Evolutionary conservation across 2,888 invertebrate genomes (phyloP).

Genomic region (Diadromus collaris): DNA sequence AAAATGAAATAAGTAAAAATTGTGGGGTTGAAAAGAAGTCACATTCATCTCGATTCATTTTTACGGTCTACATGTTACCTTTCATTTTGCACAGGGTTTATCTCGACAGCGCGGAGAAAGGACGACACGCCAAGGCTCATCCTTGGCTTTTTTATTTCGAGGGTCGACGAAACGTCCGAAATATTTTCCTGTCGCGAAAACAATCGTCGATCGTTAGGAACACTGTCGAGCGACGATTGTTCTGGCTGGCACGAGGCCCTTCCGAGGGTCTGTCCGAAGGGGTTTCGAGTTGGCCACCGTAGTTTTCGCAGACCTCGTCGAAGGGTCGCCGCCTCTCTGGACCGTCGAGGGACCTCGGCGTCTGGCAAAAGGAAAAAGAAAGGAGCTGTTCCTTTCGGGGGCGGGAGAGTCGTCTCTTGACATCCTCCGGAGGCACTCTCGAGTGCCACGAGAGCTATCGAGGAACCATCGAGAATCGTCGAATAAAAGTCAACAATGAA

Average conservation of each 20-base stretch:
- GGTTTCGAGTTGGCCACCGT: constrained; percentile 9
- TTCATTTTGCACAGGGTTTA: constrained; percentile 4
- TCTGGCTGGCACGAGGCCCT: constrained; percentile 28
- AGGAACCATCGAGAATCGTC: constrained; percentile 43
- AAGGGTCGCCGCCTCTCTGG: constrained; percentile 42
- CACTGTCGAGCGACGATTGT: constrained; percentile 53
- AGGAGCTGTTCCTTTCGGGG: constrained; percentile 25
- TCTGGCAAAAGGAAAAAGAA: constrained; percentile 29
- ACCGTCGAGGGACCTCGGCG: constrained; percentile 35
- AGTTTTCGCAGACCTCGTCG: constrained; percentile 19
- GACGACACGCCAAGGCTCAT: neutral
- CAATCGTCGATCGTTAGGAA: constrained; percentile 62
- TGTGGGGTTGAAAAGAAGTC: constrained; percentile 28
- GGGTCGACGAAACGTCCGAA: neutral
- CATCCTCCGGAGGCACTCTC: constrained; percentile 13
- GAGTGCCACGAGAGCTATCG: constrained; percentile 36
- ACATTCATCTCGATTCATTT: constrained; percentile 16
- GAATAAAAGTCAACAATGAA: constrained; percentile 46
- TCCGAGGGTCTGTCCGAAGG: constrained; percentile 23
- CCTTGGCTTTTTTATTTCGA: constrained; percentile 11
- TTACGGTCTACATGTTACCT: constrained; percentile 1
- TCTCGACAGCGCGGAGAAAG: constrained; percentile 5
- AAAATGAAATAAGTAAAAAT: constrained; percentile 28
- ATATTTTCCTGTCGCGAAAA: constrained; percentile 52
- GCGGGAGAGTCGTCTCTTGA: constrained; percentile 16